These are phyloP conservation scores for Virgularia gustaviana DNA, from an alignment of 92 coral and sea anemone genomes.

Conservation along the genomic window DNA sequence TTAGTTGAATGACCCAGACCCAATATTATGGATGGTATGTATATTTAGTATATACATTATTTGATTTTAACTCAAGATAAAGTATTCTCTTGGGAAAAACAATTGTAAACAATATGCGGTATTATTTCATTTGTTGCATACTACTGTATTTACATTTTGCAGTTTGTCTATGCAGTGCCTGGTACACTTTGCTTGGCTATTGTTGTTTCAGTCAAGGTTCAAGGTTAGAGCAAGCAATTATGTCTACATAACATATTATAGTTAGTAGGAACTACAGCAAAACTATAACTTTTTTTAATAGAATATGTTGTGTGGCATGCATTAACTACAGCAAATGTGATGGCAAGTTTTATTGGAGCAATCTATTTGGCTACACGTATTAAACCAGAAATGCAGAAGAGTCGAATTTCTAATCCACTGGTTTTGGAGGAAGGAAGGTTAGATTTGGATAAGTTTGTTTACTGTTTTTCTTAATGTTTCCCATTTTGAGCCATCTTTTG, in stretches of 20 bases:
- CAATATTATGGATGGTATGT: constrained; percentile 70
- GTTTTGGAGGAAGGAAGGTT: constrained; percentile 34
- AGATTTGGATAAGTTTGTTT: not conserved
- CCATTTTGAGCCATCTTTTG: too few species aligned
- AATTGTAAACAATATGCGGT: too few species aligned
- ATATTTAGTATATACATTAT: too few species aligned
- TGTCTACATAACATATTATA: not conserved
- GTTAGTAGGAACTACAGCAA: not conserved
- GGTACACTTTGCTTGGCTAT: constrained; percentile 50
- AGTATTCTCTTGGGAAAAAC: too few species aligned
- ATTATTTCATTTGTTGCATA: not conserved
- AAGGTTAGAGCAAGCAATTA: constrained; percentile 40
- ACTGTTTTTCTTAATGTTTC: not conserved
- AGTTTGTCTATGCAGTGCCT: constrained; percentile 70
- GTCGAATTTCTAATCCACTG: constrained; percentile 14
- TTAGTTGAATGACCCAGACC: constrained; percentile 80
- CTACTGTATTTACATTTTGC: not conserved
- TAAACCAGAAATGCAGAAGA: constrained; percentile 24
- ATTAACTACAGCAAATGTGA: constrained; percentile 21
- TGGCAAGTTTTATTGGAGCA: constrained; percentile 19
- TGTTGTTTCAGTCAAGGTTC: constrained; percentile 42
- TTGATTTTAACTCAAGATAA: too few species aligned
- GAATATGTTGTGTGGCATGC: constrained; percentile 25
- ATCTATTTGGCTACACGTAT: constrained; percentile 28
- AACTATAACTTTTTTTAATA: not conserved